Evolutionary conservation across 2,888 invertebrate genomes (phyloP).

Genomic region (Idaea biselata): DNA sequence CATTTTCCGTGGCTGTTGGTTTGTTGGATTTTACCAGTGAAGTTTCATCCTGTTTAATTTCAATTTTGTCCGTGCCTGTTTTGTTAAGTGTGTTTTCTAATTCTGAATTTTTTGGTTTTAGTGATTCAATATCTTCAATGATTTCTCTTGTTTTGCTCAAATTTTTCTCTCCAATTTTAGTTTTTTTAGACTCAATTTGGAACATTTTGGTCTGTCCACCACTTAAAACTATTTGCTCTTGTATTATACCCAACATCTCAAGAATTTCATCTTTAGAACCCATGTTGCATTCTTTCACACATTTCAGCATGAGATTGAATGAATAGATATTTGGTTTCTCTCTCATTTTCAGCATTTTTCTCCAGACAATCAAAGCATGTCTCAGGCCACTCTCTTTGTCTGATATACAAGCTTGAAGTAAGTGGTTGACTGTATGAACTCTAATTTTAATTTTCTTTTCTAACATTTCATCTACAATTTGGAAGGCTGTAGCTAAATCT

Average conservation of each 20-base stretch:
- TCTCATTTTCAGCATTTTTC: constrained; percentile 85
- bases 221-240: constrained; percentile 42
- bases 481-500: constrained; percentile 88
- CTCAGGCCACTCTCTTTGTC: constrained; percentile 90
- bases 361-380: constrained; percentile 92
- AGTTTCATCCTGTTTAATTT: constrained; percentile 21
- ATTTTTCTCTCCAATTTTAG: constrained; percentile 3
- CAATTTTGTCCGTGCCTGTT: constrained; percentile 16
- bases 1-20: constrained; percentile 7
- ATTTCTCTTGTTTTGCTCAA: constrained; percentile 5
- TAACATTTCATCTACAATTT: constrained; percentile 91
- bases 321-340: constrained; percentile 86
- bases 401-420: constrained; percentile 91
- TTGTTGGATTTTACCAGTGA: constrained; percentile 21
- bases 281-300: constrained; percentile 90
- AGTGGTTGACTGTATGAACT: constrained; percentile 87
- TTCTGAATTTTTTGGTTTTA: not conserved
- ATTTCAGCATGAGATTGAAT: constrained; percentile 90
- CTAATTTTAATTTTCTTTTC: constrained; percentile 82
- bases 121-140: not conserved
- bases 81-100: constrained; percentile 13
- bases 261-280: constrained; percentile 83
- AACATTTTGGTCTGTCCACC: constrained; percentile 21
- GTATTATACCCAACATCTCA: constrained; percentile 65
- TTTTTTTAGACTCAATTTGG: constrained; percentile 26